These are phyloP conservation scores for Zhuqinia jingwanae DNA, from an alignment of 2,888 invertebrate genomes.

Conservation along the genomic window DNA sequence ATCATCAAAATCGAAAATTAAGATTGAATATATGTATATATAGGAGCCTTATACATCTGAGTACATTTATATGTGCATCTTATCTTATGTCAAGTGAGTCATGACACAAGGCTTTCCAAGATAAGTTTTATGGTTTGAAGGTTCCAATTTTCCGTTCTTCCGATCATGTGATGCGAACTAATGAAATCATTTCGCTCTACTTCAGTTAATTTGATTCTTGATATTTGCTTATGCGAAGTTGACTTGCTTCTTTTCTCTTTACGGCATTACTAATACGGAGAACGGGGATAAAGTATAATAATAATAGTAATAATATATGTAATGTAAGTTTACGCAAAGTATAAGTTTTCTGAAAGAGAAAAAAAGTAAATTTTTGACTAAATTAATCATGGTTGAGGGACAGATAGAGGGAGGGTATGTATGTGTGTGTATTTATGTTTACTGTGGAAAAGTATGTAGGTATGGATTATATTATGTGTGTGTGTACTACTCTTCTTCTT, in stretches of 20 bases:
- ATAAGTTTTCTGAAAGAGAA: neutral
- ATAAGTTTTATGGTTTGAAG: neutral
- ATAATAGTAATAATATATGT: neutral
- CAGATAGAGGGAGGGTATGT: neutral
- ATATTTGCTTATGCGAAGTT: constrained; percentile 6
- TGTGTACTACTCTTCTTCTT: no score
- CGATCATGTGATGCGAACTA: constrained; percentile 43
- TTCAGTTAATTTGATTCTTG: constrained; percentile 32
- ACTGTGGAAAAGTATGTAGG: neutral
- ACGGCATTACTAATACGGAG: neutral
- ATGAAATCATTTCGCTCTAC: constrained; percentile 52
- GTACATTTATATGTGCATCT: no score
- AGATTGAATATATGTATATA: no score
- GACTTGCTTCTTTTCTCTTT: neutral
- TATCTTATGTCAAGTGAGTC: constrained; percentile 21
- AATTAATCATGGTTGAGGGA: constrained; percentile 20
- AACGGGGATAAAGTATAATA: neutral
- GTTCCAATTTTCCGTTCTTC: neutral
- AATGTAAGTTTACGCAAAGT: no score
- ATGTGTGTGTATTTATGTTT: neutral
- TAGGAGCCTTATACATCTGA: no score
- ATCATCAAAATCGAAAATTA: no score
- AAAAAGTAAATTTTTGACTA: constrained; percentile 2
- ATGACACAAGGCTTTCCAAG: neutral
- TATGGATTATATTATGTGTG: no score